Evolutionary conservation across 2,113 vertebrate species (phyloP).

Genomic region (Eubucco bourcierii): DNA sequence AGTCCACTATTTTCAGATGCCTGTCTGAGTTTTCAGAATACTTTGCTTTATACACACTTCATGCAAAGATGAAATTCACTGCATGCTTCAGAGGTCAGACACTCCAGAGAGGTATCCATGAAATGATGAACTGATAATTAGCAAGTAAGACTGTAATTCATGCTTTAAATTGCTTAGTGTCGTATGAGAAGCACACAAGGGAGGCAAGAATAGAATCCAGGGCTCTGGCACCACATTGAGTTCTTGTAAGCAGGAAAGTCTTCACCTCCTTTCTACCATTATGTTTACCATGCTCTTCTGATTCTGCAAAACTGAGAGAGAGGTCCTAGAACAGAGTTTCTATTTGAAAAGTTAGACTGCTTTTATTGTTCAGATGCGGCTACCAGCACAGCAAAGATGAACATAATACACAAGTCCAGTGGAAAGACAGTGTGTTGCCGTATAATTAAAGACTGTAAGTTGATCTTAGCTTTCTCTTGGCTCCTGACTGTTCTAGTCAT

Average conservation of each 20-base stretch:
- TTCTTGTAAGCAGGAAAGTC: not conserved
- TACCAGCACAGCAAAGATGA: not conserved
- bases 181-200: not conserved
- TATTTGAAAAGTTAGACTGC: not conserved
- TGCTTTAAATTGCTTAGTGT: not conserved
- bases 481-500: not conserved
- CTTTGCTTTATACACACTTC: not conserved
- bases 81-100: not conserved
- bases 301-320: not conserved
- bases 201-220: not conserved
- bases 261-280: not conserved
- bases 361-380: not conserved
- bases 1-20: not conserved
- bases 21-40: not conserved
- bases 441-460: not conserved
- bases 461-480: not conserved
- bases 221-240: not conserved
- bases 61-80: not conserved
- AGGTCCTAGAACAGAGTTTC: not conserved
- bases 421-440: not conserved
- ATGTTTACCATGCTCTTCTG: not conserved
- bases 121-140: not conserved
- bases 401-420: not conserved
- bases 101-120: not conserved
- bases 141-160: not conserved